Evolutionary conservation across 1,140 invertebrate species (phyloP).

Genomic region (Stratiolaelaps scimitus): DNA sequence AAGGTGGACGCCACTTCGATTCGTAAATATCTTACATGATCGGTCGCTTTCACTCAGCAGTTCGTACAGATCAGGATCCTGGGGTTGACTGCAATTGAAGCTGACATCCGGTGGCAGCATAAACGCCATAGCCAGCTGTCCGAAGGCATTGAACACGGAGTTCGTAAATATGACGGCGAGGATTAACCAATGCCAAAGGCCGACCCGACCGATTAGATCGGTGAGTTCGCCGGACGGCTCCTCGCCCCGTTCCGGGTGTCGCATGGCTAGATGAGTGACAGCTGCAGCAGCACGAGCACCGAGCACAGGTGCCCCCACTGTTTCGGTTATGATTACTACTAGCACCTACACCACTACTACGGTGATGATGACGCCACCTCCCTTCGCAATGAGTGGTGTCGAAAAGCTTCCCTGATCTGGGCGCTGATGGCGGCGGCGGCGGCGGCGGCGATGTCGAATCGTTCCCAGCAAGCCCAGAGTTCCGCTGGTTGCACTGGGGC

Average conservation of each 20-base stretch:
- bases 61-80: background rate
- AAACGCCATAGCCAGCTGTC: slow-evolving; percentile 26
- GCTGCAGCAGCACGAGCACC: too few species aligned
- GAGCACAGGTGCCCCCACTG: too few species aligned
- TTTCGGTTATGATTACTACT: too few species aligned
- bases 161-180: slow-evolving; percentile 1
- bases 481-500: too few species aligned
- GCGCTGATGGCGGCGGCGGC: too few species aligned
- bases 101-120: background rate
- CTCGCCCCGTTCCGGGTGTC: background rate
- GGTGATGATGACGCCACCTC: too few species aligned
- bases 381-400: too few species aligned
- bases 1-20: background rate
- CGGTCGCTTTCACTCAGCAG: background rate
- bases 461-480: too few species aligned
- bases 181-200: background rate
- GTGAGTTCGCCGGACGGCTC: slow-evolving; percentile 9
- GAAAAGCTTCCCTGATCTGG: too few species aligned
- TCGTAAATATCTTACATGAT: background rate
- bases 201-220: background rate
- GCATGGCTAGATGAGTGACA: background rate
- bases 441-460: too few species aligned
- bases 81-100: background rate
- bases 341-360: too few species aligned
- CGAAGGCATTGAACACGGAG: slow-evolving; percentile 16